phyloP scores from a whole-genome alignment of 1,140 invertebrate genomes.

The Calycopis cecrops region DNA sequence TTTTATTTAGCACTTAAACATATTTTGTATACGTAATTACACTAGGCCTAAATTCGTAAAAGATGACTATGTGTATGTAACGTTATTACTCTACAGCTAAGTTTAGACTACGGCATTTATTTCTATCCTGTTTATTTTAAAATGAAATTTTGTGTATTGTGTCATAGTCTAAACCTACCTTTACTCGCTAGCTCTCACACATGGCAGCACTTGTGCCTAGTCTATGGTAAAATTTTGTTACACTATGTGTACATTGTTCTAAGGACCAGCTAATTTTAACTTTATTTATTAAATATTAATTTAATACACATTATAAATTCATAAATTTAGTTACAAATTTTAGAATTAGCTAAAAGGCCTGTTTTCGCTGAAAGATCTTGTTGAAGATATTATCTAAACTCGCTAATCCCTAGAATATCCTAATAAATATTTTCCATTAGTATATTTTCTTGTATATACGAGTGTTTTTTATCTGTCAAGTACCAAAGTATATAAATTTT shows the following conservation, averaged over 20 bases:
- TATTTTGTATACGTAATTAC: slow-evolving; percentile 7
- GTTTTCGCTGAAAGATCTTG: slow-evolving; percentile 1
- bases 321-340: background rate
- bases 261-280: background rate
- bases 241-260: too few species aligned
- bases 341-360: background rate
- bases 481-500: too few species aligned
- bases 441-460: too few species aligned
- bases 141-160: too few species aligned
- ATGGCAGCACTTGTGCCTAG: background rate
- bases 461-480: too few species aligned
- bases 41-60: slow-evolving; percentile 10
- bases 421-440: too few species aligned
- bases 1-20: slow-evolving; percentile 2
- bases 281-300: background rate
- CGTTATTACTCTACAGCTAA: background rate
- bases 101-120: too few species aligned
- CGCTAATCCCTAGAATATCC: too few species aligned
- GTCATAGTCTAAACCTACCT: background rate
- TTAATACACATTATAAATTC: background rate
- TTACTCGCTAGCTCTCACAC: background rate
- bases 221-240: background rate
- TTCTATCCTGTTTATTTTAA: too few species aligned
- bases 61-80: slow-evolving; percentile 4
- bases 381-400: background rate